phyloP scores from a whole-genome alignment of 2,888 invertebrate genomes.

The Prosapia bicincta region DNA sequence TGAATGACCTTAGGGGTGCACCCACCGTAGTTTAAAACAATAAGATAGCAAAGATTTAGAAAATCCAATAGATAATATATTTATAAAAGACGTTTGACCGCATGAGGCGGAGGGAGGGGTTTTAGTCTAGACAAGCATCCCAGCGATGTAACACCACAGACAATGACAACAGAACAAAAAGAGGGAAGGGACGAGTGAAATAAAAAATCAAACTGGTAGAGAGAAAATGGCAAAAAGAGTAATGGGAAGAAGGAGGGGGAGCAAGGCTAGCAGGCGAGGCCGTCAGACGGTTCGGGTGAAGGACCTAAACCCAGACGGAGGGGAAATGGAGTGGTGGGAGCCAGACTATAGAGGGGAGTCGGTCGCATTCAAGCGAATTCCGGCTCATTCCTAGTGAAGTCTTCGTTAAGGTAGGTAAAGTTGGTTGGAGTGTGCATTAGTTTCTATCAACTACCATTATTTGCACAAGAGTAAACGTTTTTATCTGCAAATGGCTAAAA shows the following conservation, averaged over 20 bases:
- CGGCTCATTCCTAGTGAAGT: neutral
- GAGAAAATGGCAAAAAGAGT: neutral
- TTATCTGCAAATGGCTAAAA: neutral
- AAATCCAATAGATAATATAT: neutral
- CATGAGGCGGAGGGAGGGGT: neutral
- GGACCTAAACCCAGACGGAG: neutral
- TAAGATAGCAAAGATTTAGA: neutral
- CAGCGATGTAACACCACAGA: neutral
- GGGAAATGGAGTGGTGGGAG: neutral
- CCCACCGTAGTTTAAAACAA: neutral
- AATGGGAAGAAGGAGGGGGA: neutral
- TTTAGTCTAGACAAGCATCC: neutral
- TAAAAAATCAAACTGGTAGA: neutral
- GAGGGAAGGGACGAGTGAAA: neutral
- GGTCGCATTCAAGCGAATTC: neutral
- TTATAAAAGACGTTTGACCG: neutral
- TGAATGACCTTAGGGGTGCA: neutral
- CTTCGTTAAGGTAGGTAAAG: neutral
- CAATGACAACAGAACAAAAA: neutral
- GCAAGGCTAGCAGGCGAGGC: constrained; percentile 2
- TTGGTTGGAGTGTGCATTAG: too few species aligned
- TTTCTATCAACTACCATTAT: too few species aligned
- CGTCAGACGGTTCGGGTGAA: constrained; percentile 2
- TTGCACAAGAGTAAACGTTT: too few species aligned
- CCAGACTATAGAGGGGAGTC: neutral